Percentiles rank a stretch among this genome's conserved stretches.
Conservation (phyloP, 2,113 vertebrate species). For the Corythoichthys haematopterus region DNA sequence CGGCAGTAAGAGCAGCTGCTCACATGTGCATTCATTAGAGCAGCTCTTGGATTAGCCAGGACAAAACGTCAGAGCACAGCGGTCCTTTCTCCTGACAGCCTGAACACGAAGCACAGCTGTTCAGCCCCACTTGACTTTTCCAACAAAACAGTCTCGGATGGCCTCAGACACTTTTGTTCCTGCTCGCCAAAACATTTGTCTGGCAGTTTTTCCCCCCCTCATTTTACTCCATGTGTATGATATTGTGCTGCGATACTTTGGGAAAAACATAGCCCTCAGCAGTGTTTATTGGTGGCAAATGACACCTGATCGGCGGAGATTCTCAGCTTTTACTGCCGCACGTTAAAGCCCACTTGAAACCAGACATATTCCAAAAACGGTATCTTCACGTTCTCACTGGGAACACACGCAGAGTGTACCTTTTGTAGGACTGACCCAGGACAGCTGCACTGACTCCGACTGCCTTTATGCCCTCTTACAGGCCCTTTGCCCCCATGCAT, state of each 20-base stretch:
- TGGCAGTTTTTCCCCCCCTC: not conserved
- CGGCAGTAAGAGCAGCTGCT: slow-evolving; percentile 56
- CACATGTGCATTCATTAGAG: slow-evolving; percentile 56
- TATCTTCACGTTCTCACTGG: slow-evolving; percentile 5
- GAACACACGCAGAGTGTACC: slow-evolving; percentile 58
- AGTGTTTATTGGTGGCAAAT: not conserved
- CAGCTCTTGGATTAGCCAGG: slow-evolving; percentile 43
- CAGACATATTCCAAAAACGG: slow-evolving; percentile 9
- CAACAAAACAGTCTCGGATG: slow-evolving; percentile 56
- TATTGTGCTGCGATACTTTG: slow-evolving; percentile 27
- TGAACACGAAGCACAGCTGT: slow-evolving; percentile 58
- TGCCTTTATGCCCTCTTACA: slow-evolving; percentile 24
- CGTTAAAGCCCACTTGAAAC: slow-evolving; percentile 24
- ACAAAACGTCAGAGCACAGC: slow-evolving; percentile 47
- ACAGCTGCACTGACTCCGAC: slow-evolving; percentile 70
- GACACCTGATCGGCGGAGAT: slow-evolving; percentile 17
- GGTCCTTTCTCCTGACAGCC: slow-evolving; percentile 30
- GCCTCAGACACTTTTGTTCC: slow-evolving; percentile 43
- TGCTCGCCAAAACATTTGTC: slow-evolving; percentile 37
- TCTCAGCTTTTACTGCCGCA: slow-evolving; percentile 15
- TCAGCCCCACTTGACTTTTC: slow-evolving; percentile 61
- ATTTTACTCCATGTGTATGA: not conserved
- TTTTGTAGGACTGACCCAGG: slow-evolving; percentile 52
- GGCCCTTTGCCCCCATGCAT: slow-evolving; percentile 5
- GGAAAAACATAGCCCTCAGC: not conserved